Conservation (phyloP, 2,113 vertebrate genomes). For the Elephantulus edwardii region DNA sequence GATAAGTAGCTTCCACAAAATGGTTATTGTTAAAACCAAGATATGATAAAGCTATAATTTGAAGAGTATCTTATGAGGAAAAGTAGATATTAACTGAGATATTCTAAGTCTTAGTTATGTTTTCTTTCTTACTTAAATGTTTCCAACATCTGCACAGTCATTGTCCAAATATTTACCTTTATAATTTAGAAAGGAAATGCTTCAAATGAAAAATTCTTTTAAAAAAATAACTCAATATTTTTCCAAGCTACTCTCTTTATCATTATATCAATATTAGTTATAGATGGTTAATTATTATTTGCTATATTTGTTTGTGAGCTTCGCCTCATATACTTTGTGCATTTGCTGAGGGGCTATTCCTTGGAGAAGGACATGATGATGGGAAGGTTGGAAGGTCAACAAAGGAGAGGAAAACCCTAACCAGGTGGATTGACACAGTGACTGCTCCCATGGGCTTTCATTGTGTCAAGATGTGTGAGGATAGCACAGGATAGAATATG, state of each 20-base stretch:
- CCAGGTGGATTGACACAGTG: too few relatives aligned
- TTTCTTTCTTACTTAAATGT: background rate
- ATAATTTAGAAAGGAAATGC: background rate
- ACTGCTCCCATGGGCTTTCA: too few relatives aligned
- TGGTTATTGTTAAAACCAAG: background rate
- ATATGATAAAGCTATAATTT: background rate
- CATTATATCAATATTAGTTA: background rate
- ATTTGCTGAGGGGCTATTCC: too few relatives aligned
- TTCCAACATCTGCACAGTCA: background rate
- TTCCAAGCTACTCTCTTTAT: background rate
- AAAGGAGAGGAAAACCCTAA: too few relatives aligned
- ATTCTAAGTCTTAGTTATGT: background rate
- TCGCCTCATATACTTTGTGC: too few relatives aligned
- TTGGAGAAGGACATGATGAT: too few relatives aligned
- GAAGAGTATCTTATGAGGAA: background rate
- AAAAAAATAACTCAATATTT: background rate
- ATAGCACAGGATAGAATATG: too few relatives aligned
- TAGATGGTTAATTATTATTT: background rate
- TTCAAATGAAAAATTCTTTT: slow-evolving; percentile 24
- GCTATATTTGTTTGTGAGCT: too few relatives aligned
- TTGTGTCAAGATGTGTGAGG: too few relatives aligned
- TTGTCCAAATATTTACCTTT: background rate
- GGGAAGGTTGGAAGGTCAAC: too few relatives aligned
- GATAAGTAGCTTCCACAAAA: slow-evolving; percentile 26
- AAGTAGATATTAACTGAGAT: background rate